Evolutionary conservation across 2,797 vertebrate genomes (phyloP).

Genomic region (Pangasius krempfi): DNA sequence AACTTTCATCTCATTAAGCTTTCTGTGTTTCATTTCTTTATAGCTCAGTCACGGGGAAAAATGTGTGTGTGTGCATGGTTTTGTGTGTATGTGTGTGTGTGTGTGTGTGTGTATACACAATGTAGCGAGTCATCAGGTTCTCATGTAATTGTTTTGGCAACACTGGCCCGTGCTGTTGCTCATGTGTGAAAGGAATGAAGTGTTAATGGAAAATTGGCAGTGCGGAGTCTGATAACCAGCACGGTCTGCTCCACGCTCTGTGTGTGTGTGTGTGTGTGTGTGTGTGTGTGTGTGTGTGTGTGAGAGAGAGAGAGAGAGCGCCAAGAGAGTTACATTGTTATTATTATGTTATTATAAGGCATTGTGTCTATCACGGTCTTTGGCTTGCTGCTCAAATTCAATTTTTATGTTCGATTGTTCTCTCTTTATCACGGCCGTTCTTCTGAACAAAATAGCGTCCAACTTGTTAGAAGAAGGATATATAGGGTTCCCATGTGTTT

Average conservation of each 20-base stretch:
- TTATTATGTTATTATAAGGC: slow-evolving; percentile 16
- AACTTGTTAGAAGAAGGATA: not conserved
- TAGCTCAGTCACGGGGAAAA: slow-evolving; percentile 43
- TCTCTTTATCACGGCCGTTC: not conserved
- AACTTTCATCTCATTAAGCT: slow-evolving; percentile 62
- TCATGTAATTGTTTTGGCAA: slow-evolving; percentile 67
- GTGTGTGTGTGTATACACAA: slow-evolving; percentile 25
- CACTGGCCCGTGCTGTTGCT: slow-evolving; percentile 63
- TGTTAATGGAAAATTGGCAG: slow-evolving; percentile 68
- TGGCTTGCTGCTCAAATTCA: not conserved
- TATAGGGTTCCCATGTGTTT: too few species aligned
- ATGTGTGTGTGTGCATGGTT: not conserved
- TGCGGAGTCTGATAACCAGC: slow-evolving; percentile 60
- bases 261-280: slow-evolving; percentile 23
- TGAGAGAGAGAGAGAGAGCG: too few species aligned
- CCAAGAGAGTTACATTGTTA: slow-evolving; percentile 5
- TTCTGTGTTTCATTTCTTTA: slow-evolving; percentile 55
- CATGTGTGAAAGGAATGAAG: slow-evolving; percentile 60
- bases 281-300: slow-evolving; percentile 43
- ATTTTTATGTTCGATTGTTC: not conserved
- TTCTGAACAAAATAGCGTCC: not conserved
- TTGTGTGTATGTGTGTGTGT: slow-evolving; percentile 13
- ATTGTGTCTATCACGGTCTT: not conserved
- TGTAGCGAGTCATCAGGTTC: slow-evolving; percentile 52
- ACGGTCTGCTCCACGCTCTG: slow-evolving; percentile 53